Base-by-base conservation (phyloP, 2,888 invertebrate genomes). In the Drosophila kambysellisi region DNA sequence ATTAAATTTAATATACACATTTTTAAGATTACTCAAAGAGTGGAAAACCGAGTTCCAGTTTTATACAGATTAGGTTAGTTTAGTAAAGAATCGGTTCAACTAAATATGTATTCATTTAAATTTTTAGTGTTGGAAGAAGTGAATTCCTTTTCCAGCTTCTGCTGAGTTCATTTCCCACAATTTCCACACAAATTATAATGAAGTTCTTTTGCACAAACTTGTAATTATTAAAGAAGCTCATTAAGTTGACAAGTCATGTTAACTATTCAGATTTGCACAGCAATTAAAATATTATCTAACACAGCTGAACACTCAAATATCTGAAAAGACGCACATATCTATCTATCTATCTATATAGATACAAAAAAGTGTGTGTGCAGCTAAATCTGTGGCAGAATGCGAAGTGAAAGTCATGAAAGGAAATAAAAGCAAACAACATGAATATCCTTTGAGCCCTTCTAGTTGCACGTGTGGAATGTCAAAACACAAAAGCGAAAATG, bases 401-500 rank as follows among this genome's bases (percentile, higher is more conserved):
- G 74, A 67, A 84, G 77, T 77, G 78, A 86, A 81, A 81, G 76
- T 79, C 76, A 54, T 70, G 70, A 65, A 72, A 68, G 56, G 54
- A 79, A 65, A 62, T 51, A 52, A 17, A 20, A 65, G 12, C 61
- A 51, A 61, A 17, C 60, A 25, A 70, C 43, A 50, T 43, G 41
- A 33, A 11, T 33, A 48, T 25, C 66, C 32, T 37, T 50, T 41
- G 15, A 52, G 46, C 50, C 58, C 20, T 59, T 39, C 58, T 32
- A 29, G 65, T 20, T 25, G n/a, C 51, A 76, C 78, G 65, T 63
- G 75, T 52, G 53, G 79, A 64, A 78, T 74, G 69, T 51, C 62
- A 52, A 63, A 48, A 66, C 66, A 69, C 80, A 76, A 76, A 80
- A 76, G 76, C 73, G 65, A 76, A 72, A 72, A 69, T 76, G 60